Evolutionary conservation across 2,797 vertebrate species (phyloP).

Genomic region (Zalophus californianus): DNA sequence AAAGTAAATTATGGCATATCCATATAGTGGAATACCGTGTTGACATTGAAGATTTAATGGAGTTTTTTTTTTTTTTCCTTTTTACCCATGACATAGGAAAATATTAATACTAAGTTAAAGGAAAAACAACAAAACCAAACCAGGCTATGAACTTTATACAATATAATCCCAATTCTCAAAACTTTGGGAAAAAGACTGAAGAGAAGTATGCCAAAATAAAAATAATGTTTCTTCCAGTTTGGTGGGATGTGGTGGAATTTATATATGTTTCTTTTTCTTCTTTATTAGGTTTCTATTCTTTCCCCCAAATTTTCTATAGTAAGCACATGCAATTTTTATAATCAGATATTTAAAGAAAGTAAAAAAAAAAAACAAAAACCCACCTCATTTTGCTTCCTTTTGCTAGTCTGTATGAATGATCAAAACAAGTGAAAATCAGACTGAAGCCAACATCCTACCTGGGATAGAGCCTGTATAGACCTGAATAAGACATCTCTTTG

Average conservation of each 20-base stretch:
- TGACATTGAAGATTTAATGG: not conserved
- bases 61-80: not conserved
- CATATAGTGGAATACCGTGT: not conserved
- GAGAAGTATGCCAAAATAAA: not conserved
- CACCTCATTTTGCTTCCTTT: not conserved
- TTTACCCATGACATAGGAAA: not conserved
- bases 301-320: not conserved
- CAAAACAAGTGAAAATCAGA: not conserved
- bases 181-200: not conserved
- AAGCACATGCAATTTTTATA: not conserved
- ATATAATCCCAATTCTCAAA: not conserved
- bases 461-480: not conserved
- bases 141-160: not conserved
- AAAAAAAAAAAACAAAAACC: not conserved
- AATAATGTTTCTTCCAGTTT: not conserved
- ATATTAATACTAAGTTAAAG: not conserved
- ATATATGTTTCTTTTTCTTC: not conserved
- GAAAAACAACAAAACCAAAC: not conserved
- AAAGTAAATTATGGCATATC: not conserved
- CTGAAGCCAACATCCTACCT: too few relatives aligned
- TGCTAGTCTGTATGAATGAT: not conserved
- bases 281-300: slow-evolving; percentile 20
- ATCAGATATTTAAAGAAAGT: not conserved
- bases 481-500: not conserved
- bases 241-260: not conserved